phyloP scores from a whole-genome alignment of 1,140 invertebrate genomes.

The Drosophila parvula region DNA sequence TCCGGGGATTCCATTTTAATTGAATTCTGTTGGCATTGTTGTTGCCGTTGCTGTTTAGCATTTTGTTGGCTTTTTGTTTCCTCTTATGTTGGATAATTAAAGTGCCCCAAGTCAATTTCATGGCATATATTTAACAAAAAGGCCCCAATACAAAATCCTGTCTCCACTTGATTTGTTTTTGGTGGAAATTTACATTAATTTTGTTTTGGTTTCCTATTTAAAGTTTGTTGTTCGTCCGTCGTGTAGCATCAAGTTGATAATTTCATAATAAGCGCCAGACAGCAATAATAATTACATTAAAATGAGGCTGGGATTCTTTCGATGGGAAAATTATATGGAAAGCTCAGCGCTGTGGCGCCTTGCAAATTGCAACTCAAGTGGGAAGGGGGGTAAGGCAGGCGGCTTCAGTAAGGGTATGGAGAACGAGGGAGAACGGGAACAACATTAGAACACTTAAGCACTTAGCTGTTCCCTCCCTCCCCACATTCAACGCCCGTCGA shows the following conservation, averaged over 20 bases:
- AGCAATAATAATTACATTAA: conserved; percentile 73
- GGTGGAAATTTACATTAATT: conserved; percentile 37
- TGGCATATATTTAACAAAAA: conserved; percentile 41
- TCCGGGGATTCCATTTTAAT: conserved; percentile 80
- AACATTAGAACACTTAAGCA: conserved; percentile 80
- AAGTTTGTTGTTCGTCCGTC: conserved; percentile 38
- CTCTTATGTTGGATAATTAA: conserved; percentile 67
- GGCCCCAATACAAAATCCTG: conserved; percentile 24
- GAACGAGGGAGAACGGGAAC: conserved; percentile 53
- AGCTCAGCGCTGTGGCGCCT: conserved; percentile 18
- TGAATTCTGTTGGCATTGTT: conserved; percentile 68
- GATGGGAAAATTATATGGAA: conserved; percentile 23
- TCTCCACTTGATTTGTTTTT: conserved; percentile 44
- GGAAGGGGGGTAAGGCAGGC: conserved; percentile 1
- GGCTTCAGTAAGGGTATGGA: conserved; percentile 1
- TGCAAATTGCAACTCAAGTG: conserved; percentile 56
- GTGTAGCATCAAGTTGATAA: conserved; percentile 63
- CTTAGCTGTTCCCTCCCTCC: conserved; percentile 45
- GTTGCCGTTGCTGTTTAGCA: conserved; percentile 57
- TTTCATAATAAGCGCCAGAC: conserved; percentile 67
- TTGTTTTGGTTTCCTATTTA: conserved; percentile 25
- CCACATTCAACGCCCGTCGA: conserved; percentile 11
- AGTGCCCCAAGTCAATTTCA: conserved; percentile 45
- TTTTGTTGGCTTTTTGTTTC: conserved; percentile 61
- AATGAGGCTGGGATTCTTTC: conserved; percentile 33